Evolutionary conservation across 2,797 vertebrate genomes (phyloP), one percentile per base, ranked within the genome.

Genomic region (Myiotriccus ornatus): DNA sequence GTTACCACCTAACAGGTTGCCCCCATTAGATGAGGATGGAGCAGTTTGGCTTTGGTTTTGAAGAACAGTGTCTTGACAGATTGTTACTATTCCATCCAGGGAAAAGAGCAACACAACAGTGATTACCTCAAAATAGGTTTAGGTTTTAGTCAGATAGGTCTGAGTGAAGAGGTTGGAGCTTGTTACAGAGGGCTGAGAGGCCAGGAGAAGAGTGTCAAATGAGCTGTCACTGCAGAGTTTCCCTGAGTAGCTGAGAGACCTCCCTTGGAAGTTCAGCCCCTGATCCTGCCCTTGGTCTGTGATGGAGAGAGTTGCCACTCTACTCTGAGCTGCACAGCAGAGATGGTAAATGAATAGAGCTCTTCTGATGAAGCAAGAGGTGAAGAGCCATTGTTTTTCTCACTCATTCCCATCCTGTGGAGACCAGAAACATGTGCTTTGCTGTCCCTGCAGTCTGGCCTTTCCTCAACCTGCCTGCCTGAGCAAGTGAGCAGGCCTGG

Each of bases 391-490:
- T 97, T 93, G 96, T 96, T 95, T 89, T 70, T 39, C 80, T 91
- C n/a, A 16, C 85, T 89, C 83, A 20, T 95, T 93, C 94, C 84
- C 78, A 52, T 90, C 90, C 74, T 89, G 94, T 91, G 81, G 93
- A 92, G 94, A 91, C 92, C 60, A 47, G 92, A 91, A 95, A 95
- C 94, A 95, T 52, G 95, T 95, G 90, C 91, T 95, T 95, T 76
- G 62, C 87, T 95, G 93, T 94, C 95, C 92, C 95, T 90, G 94
- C 92, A 80, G 92, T 87, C 86, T 91, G 69, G 92, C 83, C 94
- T 95, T 97, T 96, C 91, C 85, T 96, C 97, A 96, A 73, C 97
- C 97, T 96, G 97, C 96, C 97, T 96, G 95, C 97, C 96, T 96
- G 97, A 97, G 97, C 82, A 94, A 94, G 95, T 80, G 87, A 97